Base-by-base conservation (phyloP, 2,113 vertebrate species). In the Pterocles gutturalis region DNA sequence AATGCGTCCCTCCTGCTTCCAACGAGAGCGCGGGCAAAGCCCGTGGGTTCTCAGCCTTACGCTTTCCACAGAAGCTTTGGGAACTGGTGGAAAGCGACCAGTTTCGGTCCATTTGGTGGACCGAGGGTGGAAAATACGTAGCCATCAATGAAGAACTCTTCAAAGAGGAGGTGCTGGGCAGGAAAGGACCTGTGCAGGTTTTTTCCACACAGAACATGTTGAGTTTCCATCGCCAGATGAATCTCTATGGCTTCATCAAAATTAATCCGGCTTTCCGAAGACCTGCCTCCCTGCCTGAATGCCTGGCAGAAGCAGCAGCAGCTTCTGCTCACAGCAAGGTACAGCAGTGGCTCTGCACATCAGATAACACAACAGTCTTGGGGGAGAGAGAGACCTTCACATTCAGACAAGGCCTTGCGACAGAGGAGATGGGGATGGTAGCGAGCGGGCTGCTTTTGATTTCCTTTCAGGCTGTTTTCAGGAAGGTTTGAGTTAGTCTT, bases 21-120 rank as follows among this genome's bases (percentile, higher is more conserved):
- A 71, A 0, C 3, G 2, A 60, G n/a, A 25, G 25, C 5, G 8
- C 0, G 0, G 13, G 26, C 9, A 21, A 71, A 45, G 45, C 12
- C 19, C 22, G 5, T 15, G 9, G 0, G 28, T 48, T 75, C 11
- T 46, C 46, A 13, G 4, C 31, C 18, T 48, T 91, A 17, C 8
- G 7, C 69, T 95, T 95, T 38, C 91, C 83, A 34, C 9, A 87
- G 51, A 93, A 93, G 49, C 72, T 90, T 24, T 90, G 87, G 94
- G 24, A 45, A 33, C 60, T 93, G n/a, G 19, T 80, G 17, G 83
- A 93, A 55, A 93, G 91, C 4, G 5, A 14, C 19, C 10, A 25
- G 24, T 95, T 95, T 65, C 49, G 0, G 34, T 95, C 91, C 3
- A 25, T 83, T 26, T 93, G 90, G 83, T 93, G 91, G 94, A 90